Base-by-base conservation (phyloP, 2,113 vertebrate genomes). In the Calyptommatus sinebrachiatus region DNA sequence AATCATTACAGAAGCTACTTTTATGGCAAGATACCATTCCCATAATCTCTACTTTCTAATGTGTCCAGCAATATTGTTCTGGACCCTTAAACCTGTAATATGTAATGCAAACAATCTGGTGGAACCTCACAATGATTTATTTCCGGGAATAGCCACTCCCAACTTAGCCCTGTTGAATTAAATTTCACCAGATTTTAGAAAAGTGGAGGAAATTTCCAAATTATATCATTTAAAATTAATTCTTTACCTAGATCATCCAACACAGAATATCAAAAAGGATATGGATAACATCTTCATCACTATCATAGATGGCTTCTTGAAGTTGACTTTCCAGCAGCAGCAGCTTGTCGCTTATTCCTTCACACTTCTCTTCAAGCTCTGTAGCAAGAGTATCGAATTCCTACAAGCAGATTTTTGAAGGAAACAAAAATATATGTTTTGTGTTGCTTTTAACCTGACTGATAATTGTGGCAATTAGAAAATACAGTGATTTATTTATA, bases 271-370 rank as follows among this genome's bases (percentile, higher is more conserved):
- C 3, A 8, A 76, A 94, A 96, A 98, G 97, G 97, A 98, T 98
- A 98, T 97, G 95, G 90, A 96, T 92, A 85, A 96, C 92, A 77
- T 89, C 91, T 86, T 95, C 95, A 80, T 98, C 96, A 26, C 81
- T 92, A 85, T 91, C 95, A 70, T 92, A 87, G 53, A 95, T 78
- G 0, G 97, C 97, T 28, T 57, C 86, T 78, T 95, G 96, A 83
- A 98, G 91, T 70, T 97, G 95, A 28, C 97, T 95, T 89, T 98
- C 97, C 86, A 98, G 90, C 86, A 86, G 90, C 87, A 95, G 63
- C 53, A 98, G 87, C 85, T 94, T 95, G 85, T 95, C 91, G 80
- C 94, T 93, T 83, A 95, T 94, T 79, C 80, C 89, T 91, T 94
- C 90, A 65, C 94, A 94, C 83, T 93, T 93, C 86, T 92, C 92